Evolutionary conservation across 2,113 vertebrate species (phyloP).

Genomic region (Bos indicus): DNA sequence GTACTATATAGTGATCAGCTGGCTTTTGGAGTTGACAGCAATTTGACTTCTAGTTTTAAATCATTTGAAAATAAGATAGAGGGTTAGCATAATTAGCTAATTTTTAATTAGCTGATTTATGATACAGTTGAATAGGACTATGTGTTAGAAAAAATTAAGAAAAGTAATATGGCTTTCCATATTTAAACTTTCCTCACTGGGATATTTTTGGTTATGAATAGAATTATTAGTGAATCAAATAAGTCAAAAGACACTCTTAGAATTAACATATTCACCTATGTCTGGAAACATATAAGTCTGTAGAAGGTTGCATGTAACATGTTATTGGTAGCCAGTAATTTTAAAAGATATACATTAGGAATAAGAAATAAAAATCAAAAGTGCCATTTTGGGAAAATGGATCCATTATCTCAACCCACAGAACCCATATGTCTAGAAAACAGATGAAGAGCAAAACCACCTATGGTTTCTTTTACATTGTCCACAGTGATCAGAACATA

Average conservation of each 20-base stretch:
- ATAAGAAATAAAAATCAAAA: background rate
- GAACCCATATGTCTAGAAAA: background rate
- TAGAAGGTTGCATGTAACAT: background rate
- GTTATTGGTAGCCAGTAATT: background rate
- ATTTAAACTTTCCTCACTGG: background rate
- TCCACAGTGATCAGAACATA: background rate
- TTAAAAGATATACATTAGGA: background rate
- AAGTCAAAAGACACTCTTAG: background rate
- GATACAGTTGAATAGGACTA: background rate
- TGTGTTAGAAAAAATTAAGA: background rate
- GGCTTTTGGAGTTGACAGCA: background rate
- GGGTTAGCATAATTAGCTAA: background rate
- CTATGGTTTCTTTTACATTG: background rate
- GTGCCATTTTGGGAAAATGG: background rate
- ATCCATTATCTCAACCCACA: background rate
- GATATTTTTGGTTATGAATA: background rate
- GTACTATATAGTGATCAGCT: background rate
- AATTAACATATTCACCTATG: background rate
- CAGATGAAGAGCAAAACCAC: background rate
- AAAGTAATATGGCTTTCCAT: background rate
- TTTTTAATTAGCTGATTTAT: constrained; percentile 39
- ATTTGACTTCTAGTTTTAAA: constrained; percentile 5
- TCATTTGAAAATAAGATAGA: background rate
- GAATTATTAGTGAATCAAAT: background rate
- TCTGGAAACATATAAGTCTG: background rate